These are phyloP conservation scores for Umimayanthus kanabou DNA, from an alignment of 92 coral and sea anemone genomes.

Conservation along the genomic window DNA sequence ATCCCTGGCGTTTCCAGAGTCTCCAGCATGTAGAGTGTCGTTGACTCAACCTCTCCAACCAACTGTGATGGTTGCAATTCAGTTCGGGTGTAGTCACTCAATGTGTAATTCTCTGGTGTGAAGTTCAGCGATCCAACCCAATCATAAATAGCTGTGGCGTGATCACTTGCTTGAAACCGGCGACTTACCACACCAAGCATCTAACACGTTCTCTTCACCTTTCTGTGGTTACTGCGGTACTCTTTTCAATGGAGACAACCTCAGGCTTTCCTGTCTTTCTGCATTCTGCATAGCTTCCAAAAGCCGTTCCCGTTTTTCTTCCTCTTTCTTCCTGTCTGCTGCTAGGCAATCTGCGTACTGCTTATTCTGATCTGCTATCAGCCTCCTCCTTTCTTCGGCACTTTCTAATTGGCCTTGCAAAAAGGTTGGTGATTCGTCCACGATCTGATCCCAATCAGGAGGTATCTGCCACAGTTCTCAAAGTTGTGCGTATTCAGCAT, in stretches of 20 bases:
- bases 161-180: no score
- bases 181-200: no score
- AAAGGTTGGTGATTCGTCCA: constrained; percentile 11
- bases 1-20: constrained; percentile 18
- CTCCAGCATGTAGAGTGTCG: constrained; percentile 16
- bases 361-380: constrained; percentile 12
- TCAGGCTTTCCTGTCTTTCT: constrained; percentile 26
- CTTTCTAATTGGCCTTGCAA: constrained; percentile 20
- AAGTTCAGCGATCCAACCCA: no score
- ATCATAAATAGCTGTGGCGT: no score
- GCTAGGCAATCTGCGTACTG: constrained; percentile 5
- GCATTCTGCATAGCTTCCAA: constrained; percentile 12
- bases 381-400: constrained; percentile 17
- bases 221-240: constrained; percentile 17
- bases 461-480: constrained; percentile 20
- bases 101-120: no score
- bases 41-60: constrained; percentile 8
- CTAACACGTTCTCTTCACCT: constrained; percentile 21
- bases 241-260: constrained; percentile 24
- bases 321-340: constrained; percentile 26
- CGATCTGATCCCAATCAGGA: constrained; percentile 11
- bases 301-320: constrained; percentile 25
- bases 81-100: constrained; percentile 14
- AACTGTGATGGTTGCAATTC: constrained; percentile 20
- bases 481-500: constrained; percentile 13